Conservation (phyloP, 2,888 invertebrate genomes). For the Steinernema hermaphroditum region DNA sequence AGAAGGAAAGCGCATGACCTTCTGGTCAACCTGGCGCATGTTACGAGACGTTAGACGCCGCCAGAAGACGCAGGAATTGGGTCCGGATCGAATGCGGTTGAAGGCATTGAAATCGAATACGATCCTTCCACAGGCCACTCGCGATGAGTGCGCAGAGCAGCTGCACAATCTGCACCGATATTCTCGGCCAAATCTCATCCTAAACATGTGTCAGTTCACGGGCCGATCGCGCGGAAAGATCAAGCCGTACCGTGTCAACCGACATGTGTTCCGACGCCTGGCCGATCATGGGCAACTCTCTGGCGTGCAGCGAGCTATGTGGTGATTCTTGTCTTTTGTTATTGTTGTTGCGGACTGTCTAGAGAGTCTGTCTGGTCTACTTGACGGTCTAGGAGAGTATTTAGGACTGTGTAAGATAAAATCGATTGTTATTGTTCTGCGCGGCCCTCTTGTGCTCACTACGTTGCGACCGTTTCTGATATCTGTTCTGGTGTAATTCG, state of each 20-base stretch:
- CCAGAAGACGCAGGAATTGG: slow-evolving; percentile 70
- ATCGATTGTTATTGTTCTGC: not conserved
- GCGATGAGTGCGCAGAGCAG: slow-evolving; percentile 66
- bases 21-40: slow-evolving; percentile 82
- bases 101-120: slow-evolving; percentile 83
- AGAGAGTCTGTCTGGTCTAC: no score
- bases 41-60: slow-evolving; percentile 83
- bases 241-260: slow-evolving; percentile 81
- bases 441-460: not conserved
- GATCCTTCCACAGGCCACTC: slow-evolving; percentile 75
- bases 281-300: slow-evolving; percentile 90
- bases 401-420: not conserved
- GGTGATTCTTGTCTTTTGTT: slow-evolving; percentile 72
- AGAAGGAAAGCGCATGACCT: slow-evolving; percentile 62
- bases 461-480: not conserved
- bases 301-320: slow-evolving; percentile 90
- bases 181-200: slow-evolving; percentile 64
- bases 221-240: slow-evolving; percentile 81
- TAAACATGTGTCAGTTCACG: slow-evolving; percentile 82
- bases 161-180: slow-evolving; percentile 66
- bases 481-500: not conserved
- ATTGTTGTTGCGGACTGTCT: not conserved
- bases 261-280: slow-evolving; percentile 85
- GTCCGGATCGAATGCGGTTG: slow-evolving; percentile 78
- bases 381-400: not conserved